Conservation (phyloP, 2,797 vertebrate species). For the Cephalopachus bancanus region DNA sequence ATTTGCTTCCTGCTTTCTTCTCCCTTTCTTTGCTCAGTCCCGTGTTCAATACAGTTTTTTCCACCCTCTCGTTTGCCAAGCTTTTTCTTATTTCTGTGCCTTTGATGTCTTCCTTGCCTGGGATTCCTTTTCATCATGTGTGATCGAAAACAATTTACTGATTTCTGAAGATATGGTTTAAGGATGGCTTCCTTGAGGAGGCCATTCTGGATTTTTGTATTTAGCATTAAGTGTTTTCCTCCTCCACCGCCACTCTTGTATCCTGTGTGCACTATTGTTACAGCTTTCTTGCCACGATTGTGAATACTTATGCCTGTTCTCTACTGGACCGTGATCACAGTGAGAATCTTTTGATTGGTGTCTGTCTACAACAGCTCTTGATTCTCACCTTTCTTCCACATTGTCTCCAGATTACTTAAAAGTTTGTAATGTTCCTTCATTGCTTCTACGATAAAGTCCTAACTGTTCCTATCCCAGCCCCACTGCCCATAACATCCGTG, state of each 20-base stretch:
- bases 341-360: background rate
- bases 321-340: background rate
- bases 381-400: background rate
- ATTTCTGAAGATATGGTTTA: background rate
- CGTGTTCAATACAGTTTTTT: background rate
- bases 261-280: background rate
- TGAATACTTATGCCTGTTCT: background rate
- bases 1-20: background rate
- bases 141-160: background rate
- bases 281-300: background rate
- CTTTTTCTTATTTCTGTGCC: background rate
- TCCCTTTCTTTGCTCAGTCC: background rate
- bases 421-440: background rate
- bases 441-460: background rate
- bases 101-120: background rate
- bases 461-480: background rate
- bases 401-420: slow-evolving; percentile 33
- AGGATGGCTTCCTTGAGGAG: background rate
- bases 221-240: background rate
- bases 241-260: background rate
- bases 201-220: background rate
- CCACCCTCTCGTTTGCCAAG: background rate
- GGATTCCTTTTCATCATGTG: background rate
- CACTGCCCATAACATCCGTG: rapidly evolving
- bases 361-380: background rate